A percentile compares a stretch with the other conserved stretches of the same genome.
These are phyloP conservation scores for Drosophila kambysellisi DNA, from an alignment of 2,888 invertebrate genomes.

Conservation along the genomic window DNA sequence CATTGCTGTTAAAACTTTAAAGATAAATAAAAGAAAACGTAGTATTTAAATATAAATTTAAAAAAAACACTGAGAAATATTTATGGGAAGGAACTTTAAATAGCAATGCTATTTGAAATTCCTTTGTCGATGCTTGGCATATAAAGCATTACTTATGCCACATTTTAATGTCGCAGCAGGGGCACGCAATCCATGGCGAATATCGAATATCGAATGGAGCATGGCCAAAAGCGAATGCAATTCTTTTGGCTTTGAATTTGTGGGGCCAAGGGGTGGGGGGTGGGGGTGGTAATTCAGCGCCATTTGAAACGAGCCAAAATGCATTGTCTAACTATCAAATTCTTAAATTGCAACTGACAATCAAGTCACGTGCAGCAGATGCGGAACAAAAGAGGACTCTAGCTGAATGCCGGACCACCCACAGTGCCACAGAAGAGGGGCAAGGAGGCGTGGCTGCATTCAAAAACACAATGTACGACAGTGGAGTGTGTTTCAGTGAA, in stretches of 20 bases:
- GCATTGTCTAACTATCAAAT: slow-evolving; percentile 81
- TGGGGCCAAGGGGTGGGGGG: slow-evolving; percentile 1
- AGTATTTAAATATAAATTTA: neutral
- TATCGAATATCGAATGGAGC: slow-evolving; percentile 19
- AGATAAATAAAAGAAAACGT: neutral
- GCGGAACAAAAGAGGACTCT: slow-evolving; percentile 23
- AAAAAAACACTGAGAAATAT: neutral
- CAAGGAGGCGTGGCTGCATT: neutral
- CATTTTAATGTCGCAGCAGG: slow-evolving; percentile 61
- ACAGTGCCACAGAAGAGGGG: neutral
- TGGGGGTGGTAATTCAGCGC: slow-evolving; percentile 9
- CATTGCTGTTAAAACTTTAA: neutral
- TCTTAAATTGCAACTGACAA: slow-evolving; percentile 81
- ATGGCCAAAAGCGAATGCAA: slow-evolving; percentile 25
- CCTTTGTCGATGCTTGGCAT: slow-evolving; percentile 30
- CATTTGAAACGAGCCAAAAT: slow-evolving; percentile 67
- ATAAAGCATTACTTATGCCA: slow-evolving; percentile 61
- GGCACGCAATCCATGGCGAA: slow-evolving; percentile 44
- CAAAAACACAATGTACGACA: slow-evolving; percentile 23
- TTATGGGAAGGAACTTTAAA: neutral
- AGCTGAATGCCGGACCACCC: slow-evolving; percentile 6
- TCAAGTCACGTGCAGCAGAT: slow-evolving; percentile 72
- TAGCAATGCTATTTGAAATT: slow-evolving; percentile 39
- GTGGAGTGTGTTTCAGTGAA: slow-evolving; percentile 46
- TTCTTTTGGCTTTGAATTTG: slow-evolving; percentile 13